phyloP scores from a whole-genome alignment of 2,797 vertebrate genomes.

The Alectoris magna region DNA sequence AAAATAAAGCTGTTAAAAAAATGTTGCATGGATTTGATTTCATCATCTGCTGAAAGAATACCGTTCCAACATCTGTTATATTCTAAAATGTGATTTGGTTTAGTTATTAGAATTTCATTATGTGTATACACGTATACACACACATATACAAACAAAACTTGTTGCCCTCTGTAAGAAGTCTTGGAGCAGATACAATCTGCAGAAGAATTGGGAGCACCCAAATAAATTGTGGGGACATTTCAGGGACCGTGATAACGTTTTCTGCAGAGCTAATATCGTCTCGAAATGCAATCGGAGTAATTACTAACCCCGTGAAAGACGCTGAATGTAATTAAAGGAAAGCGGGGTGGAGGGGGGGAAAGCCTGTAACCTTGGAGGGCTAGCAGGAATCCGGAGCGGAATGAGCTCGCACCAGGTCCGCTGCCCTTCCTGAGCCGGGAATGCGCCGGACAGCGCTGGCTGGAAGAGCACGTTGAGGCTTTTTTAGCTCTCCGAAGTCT shows the following conservation, averaged over 20 bases:
- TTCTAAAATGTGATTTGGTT: not conserved
- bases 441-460: not conserved
- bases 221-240: not conserved
- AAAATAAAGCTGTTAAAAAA: not conserved
- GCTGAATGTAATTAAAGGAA: constrained; percentile 18
- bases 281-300: not conserved
- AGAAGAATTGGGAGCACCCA: constrained; percentile 41
- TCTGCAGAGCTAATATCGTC: not conserved
- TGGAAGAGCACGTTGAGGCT: not conserved
- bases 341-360: fast-evolving
- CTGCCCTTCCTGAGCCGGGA: not conserved
- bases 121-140: fast-evolving
- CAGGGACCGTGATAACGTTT: not conserved
- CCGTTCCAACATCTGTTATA: not conserved
- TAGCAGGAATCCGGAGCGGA: constrained; percentile 41
- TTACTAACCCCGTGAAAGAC: not conserved
- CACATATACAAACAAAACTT: not conserved
- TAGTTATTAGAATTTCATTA: not conserved
- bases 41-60: not conserved
- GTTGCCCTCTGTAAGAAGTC: not conserved
- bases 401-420: not conserved
- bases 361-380: constrained; percentile 25
- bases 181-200: not conserved
- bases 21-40: not conserved
- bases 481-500: not conserved